These are phyloP conservation scores for Scolopax bukidnonensis DNA, from an alignment of 2,797 vertebrate genomes.

Conservation along the genomic window DNA sequence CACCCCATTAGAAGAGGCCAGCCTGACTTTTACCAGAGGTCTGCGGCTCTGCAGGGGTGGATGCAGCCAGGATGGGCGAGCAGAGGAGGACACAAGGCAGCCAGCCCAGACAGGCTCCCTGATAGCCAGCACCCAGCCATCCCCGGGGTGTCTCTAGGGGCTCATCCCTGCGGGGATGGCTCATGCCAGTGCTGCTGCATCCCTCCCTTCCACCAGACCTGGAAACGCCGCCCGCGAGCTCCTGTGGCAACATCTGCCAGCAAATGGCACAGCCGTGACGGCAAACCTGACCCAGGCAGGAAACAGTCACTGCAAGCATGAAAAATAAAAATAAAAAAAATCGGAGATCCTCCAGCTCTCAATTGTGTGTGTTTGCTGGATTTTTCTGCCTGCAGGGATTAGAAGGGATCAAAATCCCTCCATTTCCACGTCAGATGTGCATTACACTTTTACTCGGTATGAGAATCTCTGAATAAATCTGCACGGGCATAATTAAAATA, in stretches of 20 bases:
- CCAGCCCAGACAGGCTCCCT: fast-evolving
- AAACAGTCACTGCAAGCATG: neutral
- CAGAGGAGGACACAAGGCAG: neutral
- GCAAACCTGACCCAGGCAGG: fast-evolving
- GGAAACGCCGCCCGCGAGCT: neutral
- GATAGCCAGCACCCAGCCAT: neutral
- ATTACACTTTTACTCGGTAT: neutral
- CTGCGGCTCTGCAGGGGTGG: fast-evolving
- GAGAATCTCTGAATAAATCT: neutral
- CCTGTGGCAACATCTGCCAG: neutral
- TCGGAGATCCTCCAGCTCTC: neutral
- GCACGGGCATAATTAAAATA: neutral
- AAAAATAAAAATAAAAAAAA: neutral
- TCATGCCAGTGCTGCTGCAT: neutral
- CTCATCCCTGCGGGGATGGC: neutral
- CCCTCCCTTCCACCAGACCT: neutral
- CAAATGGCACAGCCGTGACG: fast-evolving
- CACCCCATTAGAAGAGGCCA: fast-evolving
- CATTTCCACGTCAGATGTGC: neutral
- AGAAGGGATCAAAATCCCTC: neutral
- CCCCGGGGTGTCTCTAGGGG: fast-evolving
- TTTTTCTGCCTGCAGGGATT: neutral
- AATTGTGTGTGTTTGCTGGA: neutral
- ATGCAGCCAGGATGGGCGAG: fast-evolving
- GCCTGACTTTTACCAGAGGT: neutral